Conservation (phyloP, 2,113 vertebrate genomes). For the Cyanistes caeruleus region DNA sequence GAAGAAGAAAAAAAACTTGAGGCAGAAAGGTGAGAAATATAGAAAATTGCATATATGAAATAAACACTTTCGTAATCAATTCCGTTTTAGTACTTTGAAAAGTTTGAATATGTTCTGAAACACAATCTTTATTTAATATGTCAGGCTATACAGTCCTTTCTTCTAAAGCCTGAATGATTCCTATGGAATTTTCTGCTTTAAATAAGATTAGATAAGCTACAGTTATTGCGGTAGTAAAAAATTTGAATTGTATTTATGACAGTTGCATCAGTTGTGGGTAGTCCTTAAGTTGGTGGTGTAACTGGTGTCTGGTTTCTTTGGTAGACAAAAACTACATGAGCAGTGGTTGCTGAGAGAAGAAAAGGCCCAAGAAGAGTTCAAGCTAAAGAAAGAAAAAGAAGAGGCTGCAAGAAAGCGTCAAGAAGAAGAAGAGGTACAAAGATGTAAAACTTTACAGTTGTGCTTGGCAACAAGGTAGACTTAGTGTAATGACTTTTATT, state of each 20-base stretch:
- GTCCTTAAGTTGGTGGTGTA: neutral
- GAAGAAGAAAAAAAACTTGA: constrained; percentile 77
- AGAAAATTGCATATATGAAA: neutral
- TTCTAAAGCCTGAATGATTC: neutral
- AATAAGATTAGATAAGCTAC: neutral
- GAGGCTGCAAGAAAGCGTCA: constrained; percentile 84
- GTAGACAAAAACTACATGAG: constrained; percentile 84
- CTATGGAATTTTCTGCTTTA: neutral
- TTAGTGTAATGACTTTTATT: neutral
- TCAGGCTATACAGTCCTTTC: neutral
- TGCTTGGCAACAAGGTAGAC: neutral
- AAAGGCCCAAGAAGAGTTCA: constrained; percentile 91
- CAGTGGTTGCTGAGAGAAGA: constrained; percentile 91
- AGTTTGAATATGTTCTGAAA: neutral
- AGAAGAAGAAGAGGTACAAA: constrained; percentile 90
- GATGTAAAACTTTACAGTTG: neutral
- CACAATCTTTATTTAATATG: neutral
- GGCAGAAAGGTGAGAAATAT: constrained; percentile 79
- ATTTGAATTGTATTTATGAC: neutral
- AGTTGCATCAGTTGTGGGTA: neutral
- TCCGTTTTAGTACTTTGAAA: neutral
- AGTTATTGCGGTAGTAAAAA: neutral
- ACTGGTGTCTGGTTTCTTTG: constrained; percentile 34
- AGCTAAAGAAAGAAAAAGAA: constrained; percentile 83
- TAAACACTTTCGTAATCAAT: neutral